Evolutionary conservation across 2,797 vertebrate genomes (phyloP).

Genomic region (Furcifer pardalis): DNA sequence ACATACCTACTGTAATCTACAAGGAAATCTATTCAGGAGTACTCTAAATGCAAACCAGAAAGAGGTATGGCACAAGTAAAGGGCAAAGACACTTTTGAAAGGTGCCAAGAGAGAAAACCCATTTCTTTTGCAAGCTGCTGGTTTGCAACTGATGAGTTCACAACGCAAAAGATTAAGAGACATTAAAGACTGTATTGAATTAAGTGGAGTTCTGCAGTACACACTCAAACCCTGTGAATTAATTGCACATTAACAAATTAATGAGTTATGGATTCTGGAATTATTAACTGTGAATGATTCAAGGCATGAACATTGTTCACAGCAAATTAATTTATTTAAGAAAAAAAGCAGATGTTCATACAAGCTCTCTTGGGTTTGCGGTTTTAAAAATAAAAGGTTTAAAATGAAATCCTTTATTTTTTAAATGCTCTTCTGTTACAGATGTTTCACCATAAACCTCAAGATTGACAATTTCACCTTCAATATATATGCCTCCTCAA

Average conservation of each 20-base stretch:
- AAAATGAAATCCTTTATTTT: background rate
- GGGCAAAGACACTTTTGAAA: background rate
- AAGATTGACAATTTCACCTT: background rate
- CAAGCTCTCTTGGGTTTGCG: background rate
- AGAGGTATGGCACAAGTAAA: background rate
- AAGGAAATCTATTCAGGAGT: background rate
- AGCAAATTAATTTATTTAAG: background rate
- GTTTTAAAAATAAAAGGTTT: background rate
- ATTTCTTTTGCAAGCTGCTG: background rate
- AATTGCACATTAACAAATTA: conserved; percentile 33
- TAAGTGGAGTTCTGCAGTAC: conserved; percentile 9
- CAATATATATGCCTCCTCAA: background rate
- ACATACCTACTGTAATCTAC: background rate
- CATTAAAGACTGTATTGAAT: conserved; percentile 8
- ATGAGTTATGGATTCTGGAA: conserved; percentile 22
- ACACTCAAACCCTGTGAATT: conserved; percentile 10
- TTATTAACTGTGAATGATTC: conserved; percentile 26
- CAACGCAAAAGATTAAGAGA: background rate
- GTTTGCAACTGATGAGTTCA: conserved; percentile 7
- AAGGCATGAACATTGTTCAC: conserved; percentile 6
- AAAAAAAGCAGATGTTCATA: background rate
- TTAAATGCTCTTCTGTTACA: background rate
- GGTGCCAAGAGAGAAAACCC: background rate
- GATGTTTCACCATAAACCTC: background rate
- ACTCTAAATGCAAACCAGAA: background rate